Evolutionary conservation across 2,888 invertebrate species (phyloP), one percentile per base, ranked within the genome.

Genomic region (Volucella bombylans): DNA sequence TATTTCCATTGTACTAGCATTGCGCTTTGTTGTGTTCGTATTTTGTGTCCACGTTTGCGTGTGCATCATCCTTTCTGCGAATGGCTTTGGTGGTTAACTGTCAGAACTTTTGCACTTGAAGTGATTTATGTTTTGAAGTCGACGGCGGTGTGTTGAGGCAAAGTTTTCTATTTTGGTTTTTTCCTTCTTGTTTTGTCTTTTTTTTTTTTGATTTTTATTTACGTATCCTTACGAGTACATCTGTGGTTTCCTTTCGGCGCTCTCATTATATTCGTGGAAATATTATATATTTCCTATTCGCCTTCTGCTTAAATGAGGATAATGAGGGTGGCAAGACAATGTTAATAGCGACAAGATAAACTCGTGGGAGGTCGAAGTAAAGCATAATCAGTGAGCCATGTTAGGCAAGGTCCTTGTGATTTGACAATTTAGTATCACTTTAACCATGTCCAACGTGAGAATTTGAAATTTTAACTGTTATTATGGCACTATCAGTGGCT

Each of bases 31-130:
- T 64, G 72, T 52, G 41, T 62, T 73, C 55, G 50, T 41, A 18
- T 68, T 68, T 68, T 15, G 39, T 68, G 10, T n/a, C 3, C 57
- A 62, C 68, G 67, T 81, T 77, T 76, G 57, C 62, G 74, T 85
- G 71, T 81, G 85, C 77, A 81, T 31, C 23, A 23, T 81, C 85
- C 80, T 81, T 85, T 81, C 67, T 81, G 68, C 59, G 85, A 81
- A 85, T 81, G 81, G 85, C 68, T 85, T 87, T 86, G 82, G 83
- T 85, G 86, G 83, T 82, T 86, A 88, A 89, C 88, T 89, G 89
- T 89, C 89, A 89, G 88, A 89, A 89, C 88, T 89, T 89, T 89
- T 88, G 87, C 88, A 88, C 89, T 89, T 88, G 87, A 87, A 86
- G 87, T 89, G 89, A 89, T 89, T 89, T 89, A 89, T 87, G 86